These are phyloP conservation scores for Anguilla obscura DNA, from an alignment of 2,797 vertebrate species.

Conservation along the genomic window DNA sequence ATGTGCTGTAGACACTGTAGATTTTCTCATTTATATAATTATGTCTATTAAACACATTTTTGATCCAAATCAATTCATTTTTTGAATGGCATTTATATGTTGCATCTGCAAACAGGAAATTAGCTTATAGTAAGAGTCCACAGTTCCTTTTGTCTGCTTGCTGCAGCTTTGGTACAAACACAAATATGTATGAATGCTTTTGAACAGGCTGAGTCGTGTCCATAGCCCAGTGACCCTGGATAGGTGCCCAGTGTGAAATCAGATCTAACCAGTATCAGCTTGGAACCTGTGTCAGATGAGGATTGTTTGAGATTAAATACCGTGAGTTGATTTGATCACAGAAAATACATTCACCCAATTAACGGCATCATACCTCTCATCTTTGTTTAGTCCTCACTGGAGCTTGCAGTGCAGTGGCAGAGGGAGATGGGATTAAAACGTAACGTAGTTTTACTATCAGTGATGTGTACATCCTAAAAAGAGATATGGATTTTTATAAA, in stretches of 20 bases:
- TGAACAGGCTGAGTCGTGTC: slow-evolving; percentile 30
- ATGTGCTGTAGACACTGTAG: neutral
- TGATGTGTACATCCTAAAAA: neutral
- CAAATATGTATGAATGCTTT: neutral
- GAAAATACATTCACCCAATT: slow-evolving; percentile 54
- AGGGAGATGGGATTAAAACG: neutral
- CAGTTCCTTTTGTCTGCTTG: slow-evolving; percentile 58
- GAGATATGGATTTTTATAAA: no score
- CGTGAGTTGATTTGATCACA: slow-evolving; percentile 32
- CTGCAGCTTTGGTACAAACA: neutral
- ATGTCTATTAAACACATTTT: neutral
- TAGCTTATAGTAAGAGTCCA: slow-evolving; percentile 64
- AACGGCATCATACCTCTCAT: slow-evolving; percentile 50
- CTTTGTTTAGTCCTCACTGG: neutral
- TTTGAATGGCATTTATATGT: slow-evolving; percentile 23
- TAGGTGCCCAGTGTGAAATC: slow-evolving; percentile 38
- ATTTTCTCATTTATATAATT: neutral
- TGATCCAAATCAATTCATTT: slow-evolving; percentile 49
- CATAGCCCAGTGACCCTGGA: slow-evolving; percentile 33
- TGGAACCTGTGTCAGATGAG: slow-evolving; percentile 43
- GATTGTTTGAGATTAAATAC: slow-evolving; percentile 38
- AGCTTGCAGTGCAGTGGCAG: neutral
- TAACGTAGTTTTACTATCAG: neutral
- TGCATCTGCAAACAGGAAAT: slow-evolving; percentile 44
- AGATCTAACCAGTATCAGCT: slow-evolving; percentile 14